Base-by-base conservation (phyloP, 1,140 invertebrate species). In the Drosophila sturtevanti region DNA sequence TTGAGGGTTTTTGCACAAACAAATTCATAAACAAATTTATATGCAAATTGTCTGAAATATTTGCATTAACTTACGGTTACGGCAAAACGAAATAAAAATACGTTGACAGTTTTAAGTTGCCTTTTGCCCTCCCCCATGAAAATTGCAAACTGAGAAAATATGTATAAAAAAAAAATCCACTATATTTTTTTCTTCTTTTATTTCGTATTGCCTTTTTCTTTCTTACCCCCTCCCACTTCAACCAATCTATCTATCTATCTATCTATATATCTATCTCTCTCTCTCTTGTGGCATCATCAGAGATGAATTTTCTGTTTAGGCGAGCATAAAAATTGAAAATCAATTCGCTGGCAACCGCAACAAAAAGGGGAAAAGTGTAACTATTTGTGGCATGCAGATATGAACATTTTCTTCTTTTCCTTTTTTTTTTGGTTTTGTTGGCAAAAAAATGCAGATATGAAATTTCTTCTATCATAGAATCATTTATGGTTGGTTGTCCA, bases 281-380 rank as follows among this genome's bases (percentile, higher is more conserved):
- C 2, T 70, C 16, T 54, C 63, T 63, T 54, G 24, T 60, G 48
- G 48, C 63, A 64, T 37, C 63, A 54, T 44, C 31, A 52, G 63
- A 68, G 65, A 73, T 68, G 70, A 73, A 77, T 73, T 77, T 77
- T 77, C 74, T 61, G 74, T 77, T 73, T 73, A 77, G 70, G 74
- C 70, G 56, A 77, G 74, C 74, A 51, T 77, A 77, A 77, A 77
- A 77, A 77, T 77, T 77, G 70, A 77, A 77, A 77, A 77, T 77
- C 74, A 77, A 77, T 77, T 69, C 70, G 9, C 10, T 27, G 54
- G 24, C 63, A 67, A 60, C 35, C 68, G 63, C 63, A 27, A 34
- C 60, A 60, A 61, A 61, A 51, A 71, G 48, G 1, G n/a, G 16
- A 18, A 34, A 37, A 31, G 1, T 5, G 5, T 9, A 48, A 48